Conservation (phyloP, 2,888 invertebrate genomes). For the Cepaea hortensis region DNA sequence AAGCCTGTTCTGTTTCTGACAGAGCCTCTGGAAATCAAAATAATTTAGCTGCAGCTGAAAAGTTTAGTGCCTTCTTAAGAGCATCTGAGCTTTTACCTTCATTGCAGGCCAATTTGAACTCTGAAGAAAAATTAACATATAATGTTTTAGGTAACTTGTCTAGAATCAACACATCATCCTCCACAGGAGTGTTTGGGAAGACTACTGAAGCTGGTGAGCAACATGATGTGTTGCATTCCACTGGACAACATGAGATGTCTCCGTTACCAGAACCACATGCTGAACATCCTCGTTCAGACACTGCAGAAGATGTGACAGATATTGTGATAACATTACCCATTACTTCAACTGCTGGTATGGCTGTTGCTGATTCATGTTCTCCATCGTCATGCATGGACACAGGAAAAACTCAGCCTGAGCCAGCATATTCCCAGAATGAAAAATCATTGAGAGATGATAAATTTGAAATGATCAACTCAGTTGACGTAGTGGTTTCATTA, state of each 20-base stretch:
- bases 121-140: neutral
- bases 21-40: neutral
- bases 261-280: neutral
- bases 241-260: too few relatives aligned
- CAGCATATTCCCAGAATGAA: neutral
- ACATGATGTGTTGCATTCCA: neutral
- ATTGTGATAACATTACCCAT: neutral
- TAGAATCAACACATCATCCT: neutral
- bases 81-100: neutral
- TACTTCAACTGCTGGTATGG: neutral
- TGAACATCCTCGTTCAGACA: neutral
- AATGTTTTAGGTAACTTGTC: slow-evolving; percentile 17
- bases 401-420: neutral
- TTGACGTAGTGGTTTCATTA: slow-evolving; percentile 22
- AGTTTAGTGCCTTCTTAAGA: slow-evolving; percentile 3
- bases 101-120: neutral
- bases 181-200: neutral
- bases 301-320: neutral
- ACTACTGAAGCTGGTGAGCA: neutral
- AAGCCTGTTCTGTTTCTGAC: neutral
- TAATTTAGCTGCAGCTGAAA: neutral
- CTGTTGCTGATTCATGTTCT: neutral
- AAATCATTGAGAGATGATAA: slow-evolving; percentile 13
- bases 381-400: neutral
- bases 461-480: slow-evolving; percentile 1